phyloP scores from a whole-genome alignment of 2,113 vertebrate species.

The Peucedramus taeniatus region DNA sequence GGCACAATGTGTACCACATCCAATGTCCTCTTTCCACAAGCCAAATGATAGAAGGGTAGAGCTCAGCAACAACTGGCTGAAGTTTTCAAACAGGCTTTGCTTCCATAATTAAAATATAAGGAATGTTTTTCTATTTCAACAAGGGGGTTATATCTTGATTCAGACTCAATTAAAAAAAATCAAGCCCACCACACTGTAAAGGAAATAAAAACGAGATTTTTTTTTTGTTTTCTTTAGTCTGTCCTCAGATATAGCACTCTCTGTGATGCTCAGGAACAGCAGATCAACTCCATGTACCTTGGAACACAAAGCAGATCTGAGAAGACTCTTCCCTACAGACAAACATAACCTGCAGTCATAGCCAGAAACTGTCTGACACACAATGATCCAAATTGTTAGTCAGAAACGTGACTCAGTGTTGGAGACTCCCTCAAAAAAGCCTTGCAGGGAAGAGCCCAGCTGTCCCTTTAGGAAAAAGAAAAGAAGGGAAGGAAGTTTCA shows the following conservation, averaged over 20 bases:
- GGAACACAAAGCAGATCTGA: background rate
- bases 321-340: background rate
- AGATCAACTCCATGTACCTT: background rate
- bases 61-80: background rate
- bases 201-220: background rate
- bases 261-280: background rate
- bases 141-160: background rate
- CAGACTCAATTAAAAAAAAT: background rate
- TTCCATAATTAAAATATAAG: background rate
- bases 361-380: background rate
- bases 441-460: background rate
- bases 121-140: background rate
- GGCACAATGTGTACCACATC: accelerated
- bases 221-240: background rate
- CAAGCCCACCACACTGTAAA: background rate
- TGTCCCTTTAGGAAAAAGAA: background rate
- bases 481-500: background rate
- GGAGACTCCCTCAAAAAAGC: background rate
- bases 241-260: background rate
- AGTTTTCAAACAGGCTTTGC: background rate
- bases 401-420: slow-evolving; percentile 19
- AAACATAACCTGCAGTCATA: slow-evolving; percentile 27
- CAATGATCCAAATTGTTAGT: background rate
- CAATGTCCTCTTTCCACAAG: background rate
- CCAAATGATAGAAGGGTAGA: background rate